Base-by-base conservation (phyloP, 1,140 invertebrate genomes). In the Schlechtendalia chinensis region DNA sequence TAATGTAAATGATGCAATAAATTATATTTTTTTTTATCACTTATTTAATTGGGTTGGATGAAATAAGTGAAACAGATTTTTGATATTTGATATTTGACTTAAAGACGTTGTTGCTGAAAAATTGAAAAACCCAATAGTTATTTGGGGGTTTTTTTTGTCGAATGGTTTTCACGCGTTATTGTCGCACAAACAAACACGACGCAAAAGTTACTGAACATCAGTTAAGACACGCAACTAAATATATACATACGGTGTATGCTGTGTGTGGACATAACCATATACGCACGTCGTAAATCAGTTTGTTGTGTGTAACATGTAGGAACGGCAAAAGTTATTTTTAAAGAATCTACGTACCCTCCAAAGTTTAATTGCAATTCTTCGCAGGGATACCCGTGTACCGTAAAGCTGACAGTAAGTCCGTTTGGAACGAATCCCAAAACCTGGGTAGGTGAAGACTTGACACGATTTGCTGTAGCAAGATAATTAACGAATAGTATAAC, bases 401-500 rank as follows among this genome's bases (percentile, higher is more conserved):
- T 61, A 67, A 67, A 45, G 11, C 32, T 47, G 63, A 67, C 63
- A 22, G 63, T 12, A 22, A 67, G 32, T 67, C 39, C 65, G 12
- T 24, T 47, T n/a, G 65, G 32, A 67, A 11, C 69, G 16, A 19
- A 72, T 54, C 47, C 50, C 71, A 32, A 74, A 54, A 74, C 10
- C 19, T 32, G 29, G 27, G 24, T 14, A 74, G 71, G 53, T 54
- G 71, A 74, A 74, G 29, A 56, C 10, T 74, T 74, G 71, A 74
- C 50, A 39, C 53, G 24, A 39, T 74, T 54, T 58, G 53, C 27
- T 27, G 54, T 58, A 22, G 53, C 29, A 39, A 74, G 29, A 74
- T 74, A 74, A 74, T 74, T 74, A 74, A 74, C 67, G 16, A 74
- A 74, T 45, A n/a, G 29, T 74, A 74, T 29, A 74, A 74, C 71